Conservation (phyloP, 2,113 vertebrate genomes). For the Apteryx mantelli region DNA sequence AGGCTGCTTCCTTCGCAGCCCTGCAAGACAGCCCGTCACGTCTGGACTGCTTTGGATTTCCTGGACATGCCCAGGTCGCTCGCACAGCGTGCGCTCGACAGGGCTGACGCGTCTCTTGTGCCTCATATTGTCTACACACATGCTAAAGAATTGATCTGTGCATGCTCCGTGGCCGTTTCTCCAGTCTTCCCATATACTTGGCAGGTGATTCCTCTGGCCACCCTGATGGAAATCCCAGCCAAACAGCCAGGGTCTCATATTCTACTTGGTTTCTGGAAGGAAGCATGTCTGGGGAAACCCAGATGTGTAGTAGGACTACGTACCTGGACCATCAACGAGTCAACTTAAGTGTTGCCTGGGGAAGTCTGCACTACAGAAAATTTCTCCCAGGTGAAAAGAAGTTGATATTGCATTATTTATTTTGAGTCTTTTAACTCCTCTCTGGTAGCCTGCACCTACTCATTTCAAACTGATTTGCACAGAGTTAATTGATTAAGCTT, state of each 20-base stretch:
- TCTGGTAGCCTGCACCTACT: background rate
- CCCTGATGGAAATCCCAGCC: slow-evolving; percentile 11
- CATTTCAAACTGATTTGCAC: slow-evolving; percentile 42
- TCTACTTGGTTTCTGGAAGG: slow-evolving; percentile 35
- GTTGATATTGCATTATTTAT: background rate
- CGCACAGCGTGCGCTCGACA: background rate
- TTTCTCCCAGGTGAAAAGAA: slow-evolving; percentile 26
- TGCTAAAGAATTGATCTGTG: background rate
- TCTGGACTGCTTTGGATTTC: slow-evolving; percentile 13
- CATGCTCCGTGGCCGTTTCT: background rate
- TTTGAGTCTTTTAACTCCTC: background rate
- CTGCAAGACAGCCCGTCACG: background rate
- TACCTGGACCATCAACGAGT: background rate
- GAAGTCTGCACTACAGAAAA: background rate
- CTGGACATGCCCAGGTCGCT: background rate
- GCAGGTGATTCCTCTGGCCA: slow-evolving; percentile 32
- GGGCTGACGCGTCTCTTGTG: background rate
- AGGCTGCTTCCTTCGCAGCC: background rate
- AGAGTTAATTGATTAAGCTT: slow-evolving; percentile 43
- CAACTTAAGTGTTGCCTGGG: slow-evolving; percentile 31
- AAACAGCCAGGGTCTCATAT: slow-evolving; percentile 33
- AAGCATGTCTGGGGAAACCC: slow-evolving; percentile 40
- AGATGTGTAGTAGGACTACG: slow-evolving; percentile 23
- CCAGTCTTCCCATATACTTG: background rate
- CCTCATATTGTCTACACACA: accelerated